Percentiles rank a stretch among this genome's conserved stretches.
Evolutionary conservation across 2,888 invertebrate species (phyloP).

Genomic region (Chydorus sphaericus): DNA sequence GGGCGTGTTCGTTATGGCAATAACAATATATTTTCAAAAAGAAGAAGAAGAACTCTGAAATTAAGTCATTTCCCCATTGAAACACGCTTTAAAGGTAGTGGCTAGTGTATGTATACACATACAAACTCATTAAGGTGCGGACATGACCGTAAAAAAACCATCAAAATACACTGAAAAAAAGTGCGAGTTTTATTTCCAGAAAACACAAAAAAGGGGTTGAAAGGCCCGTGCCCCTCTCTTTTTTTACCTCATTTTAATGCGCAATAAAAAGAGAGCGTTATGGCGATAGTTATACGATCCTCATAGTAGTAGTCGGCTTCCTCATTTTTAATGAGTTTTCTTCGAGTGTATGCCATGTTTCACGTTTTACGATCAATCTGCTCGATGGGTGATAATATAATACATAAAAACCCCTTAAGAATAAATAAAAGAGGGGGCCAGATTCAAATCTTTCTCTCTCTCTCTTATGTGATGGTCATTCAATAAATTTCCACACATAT

Average conservation of each 20-base stretch:
- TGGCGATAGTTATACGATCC: no score
- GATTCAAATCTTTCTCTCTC: no score
- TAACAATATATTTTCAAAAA: no score
- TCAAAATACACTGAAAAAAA: not conserved
- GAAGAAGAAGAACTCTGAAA: no score
- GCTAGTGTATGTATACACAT: no score
- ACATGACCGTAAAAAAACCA: not conserved
- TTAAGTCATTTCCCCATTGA: no score
- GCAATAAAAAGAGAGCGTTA: not conserved
- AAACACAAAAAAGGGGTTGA: not conserved
- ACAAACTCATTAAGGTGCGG: not conserved
- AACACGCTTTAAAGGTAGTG: no score
- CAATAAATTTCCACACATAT: no score
- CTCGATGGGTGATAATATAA: not conserved
- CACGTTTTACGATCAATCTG: conserved; percentile 5
- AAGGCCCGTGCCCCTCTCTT: not conserved
- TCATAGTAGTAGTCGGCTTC: no score
- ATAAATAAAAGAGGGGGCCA: not conserved
- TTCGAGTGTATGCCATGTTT: not conserved
- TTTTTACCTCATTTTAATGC: not conserved
- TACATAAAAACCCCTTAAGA: not conserved
- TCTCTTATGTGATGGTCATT: no score
- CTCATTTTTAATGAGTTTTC: no score
- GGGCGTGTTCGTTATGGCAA: no score
- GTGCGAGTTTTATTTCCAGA: not conserved